Base-by-base conservation (phyloP, 2,797 vertebrate genomes). In the Florisuga fusca region DNA sequence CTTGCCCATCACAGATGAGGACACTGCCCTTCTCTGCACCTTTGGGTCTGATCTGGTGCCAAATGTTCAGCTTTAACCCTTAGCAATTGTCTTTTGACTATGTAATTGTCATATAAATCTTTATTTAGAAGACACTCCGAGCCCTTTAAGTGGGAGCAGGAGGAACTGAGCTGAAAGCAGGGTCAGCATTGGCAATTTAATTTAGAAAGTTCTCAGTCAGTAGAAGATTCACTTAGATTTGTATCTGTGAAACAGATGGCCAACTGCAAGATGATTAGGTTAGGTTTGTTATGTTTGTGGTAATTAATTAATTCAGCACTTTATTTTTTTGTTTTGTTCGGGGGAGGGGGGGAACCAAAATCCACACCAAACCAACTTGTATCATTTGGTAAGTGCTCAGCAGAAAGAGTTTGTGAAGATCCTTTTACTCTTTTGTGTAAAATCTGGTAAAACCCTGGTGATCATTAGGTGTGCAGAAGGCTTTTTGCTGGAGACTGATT, bases 221-320 rank as follows among this genome's bases (percentile, higher is more conserved):
- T 54, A 72, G 93, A 76, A 96, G 92, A 96, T 96, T 91, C 80
- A 48, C 87, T 96, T 97, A 94, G 81, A 93, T 96, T 92, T 33
- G 13, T 95, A 94, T 98, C 96, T 97, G 81, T 57, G 83, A 96
- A 96, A 92, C 97, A 98, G 97, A 98, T 98, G 98, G 97, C 94
- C 63, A 55, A 67, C 95, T 84, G 79, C 89, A 89, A 68, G 76
- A 69, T 97, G 94, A 98, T 98, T 97, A 87, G 87, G 95, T 98
- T 98, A 97, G 55, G 43, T 95, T 95, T 96, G 94, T 94, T 95
- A 86, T 92, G 93, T 97, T 94, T 96, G 90, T 95, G 92, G 87
- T 93, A 97, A 98, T 98, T 93, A 97, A 98, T 98, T 97, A 97
- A 98, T 98, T 97, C 97, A 97, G 94, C 97, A 96, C 93, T 97